Evolutionary conservation across 2,797 vertebrate genomes (phyloP), one percentile per base, ranked within the genome.

Genomic region (Megalops cyprinoides): DNA sequence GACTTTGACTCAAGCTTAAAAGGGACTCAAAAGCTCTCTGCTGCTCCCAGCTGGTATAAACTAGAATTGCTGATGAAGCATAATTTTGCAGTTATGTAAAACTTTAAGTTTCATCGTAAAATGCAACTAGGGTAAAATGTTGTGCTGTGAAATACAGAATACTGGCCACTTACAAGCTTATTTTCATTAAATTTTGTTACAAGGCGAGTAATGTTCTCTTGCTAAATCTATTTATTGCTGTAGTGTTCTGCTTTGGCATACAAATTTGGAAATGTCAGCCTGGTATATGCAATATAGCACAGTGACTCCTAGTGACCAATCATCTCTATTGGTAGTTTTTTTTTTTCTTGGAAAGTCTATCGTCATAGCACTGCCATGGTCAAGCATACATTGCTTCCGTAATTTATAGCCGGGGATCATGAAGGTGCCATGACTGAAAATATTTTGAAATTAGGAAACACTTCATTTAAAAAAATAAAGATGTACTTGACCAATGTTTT

Each of bases 31-130:
- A 88, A 81, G 81, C 81, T 84, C 86, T 90, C 76, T 92, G 88
- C 91, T 92, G 92, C 92, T 91, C 90, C 87, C 92, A 37, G 79
- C 55, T 89, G 94, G 91, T 86, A 25, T 76, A 76, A 34, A 18
- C 20, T 58, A 37, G 53, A 60, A 58, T 0, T 1, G 34, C 25
- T 34, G 10, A 8, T 23, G 8, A 82, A 28, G 82, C 73, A 79
- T 60, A 84, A 0, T 62, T 65, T 78, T 44, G 1, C 12, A 18
- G 65, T 14, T 34, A n/a, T 37, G 28, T 74, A 28, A 31, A 28
- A 42, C 25, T 9, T 37, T 23, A 31, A 34, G 4, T 55, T 20
- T 25, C 12, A 39, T 4, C 5, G 31, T 23, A 76, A 42, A 79
- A 37, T 49, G 7, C 46, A 14, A 14, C 25, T 49, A 5, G n/a